These are phyloP conservation scores for Tribolium freemani DNA, from an alignment of 2,888 invertebrate species.

Conservation along the genomic window DNA sequence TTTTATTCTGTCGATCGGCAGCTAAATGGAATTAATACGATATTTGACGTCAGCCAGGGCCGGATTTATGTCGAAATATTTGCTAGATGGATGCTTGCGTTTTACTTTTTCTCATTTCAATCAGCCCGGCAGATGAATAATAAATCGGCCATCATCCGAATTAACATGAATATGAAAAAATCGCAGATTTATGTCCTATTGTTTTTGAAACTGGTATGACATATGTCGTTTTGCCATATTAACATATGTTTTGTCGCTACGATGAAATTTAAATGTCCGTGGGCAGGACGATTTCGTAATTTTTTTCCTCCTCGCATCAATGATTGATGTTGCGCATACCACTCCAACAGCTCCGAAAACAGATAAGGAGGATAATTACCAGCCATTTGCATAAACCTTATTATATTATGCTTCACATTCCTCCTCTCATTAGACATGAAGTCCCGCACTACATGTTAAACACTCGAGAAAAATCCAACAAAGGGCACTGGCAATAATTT, in stretches of 20 bases:
- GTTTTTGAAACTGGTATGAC: slow-evolving; percentile 55
- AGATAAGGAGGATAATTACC: slow-evolving; percentile 30
- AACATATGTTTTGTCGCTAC: slow-evolving; percentile 58
- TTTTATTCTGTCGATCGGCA: slow-evolving; percentile 62
- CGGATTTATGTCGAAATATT: slow-evolving; percentile 50
- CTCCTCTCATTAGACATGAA: neutral
- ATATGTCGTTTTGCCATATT: slow-evolving; percentile 55
- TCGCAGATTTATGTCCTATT: slow-evolving; percentile 56
- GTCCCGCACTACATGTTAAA: no score
- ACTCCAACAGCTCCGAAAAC: neutral
- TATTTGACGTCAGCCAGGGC: slow-evolving; percentile 58
- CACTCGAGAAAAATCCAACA: no score
- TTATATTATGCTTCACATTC: slow-evolving; percentile 15
- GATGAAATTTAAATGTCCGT: slow-evolving; percentile 52
- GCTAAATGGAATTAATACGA: slow-evolving; percentile 61
- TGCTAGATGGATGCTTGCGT: neutral
- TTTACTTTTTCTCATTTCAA: slow-evolving; percentile 28
- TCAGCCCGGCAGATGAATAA: slow-evolving; percentile 33
- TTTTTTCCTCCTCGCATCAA: slow-evolving; percentile 29
- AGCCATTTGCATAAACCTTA: slow-evolving; percentile 29
- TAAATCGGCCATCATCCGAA: slow-evolving; percentile 23
- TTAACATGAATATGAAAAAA: slow-evolving; percentile 39
- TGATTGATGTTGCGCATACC: slow-evolving; percentile 37
- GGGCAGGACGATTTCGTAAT: slow-evolving; percentile 27
- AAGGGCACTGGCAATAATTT: neutral